Conservation (phyloP, 37 sponge, comb jelly and placozoan genomes). For the Diacarnus erythraeanus region DNA sequence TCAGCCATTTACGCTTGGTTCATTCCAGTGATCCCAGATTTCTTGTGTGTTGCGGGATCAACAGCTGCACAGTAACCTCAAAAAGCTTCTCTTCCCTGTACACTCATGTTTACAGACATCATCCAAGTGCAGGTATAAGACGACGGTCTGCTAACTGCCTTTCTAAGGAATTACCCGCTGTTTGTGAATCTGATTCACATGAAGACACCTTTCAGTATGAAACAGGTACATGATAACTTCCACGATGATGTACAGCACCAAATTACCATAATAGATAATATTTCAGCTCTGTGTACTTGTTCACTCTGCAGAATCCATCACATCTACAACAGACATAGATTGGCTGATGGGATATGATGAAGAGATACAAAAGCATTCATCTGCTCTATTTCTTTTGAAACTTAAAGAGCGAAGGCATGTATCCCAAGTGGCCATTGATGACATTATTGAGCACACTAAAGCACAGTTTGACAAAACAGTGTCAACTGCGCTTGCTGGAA, state of each 20-base stretch:
- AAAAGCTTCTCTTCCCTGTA: constrained; percentile 26
- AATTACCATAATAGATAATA: too few relatives aligned
- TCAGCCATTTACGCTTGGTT: constrained; percentile 21
- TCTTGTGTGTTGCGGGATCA: constrained; percentile 14
- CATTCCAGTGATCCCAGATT: constrained; percentile 32
- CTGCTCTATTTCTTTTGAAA: constrained; percentile 27
- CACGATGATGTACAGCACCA: too few relatives aligned
- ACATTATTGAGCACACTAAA: constrained; percentile 17
- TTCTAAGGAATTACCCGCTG: too few relatives aligned
- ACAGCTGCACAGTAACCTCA: constrained; percentile 1
- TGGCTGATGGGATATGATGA: background rate
- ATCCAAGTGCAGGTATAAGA: background rate
- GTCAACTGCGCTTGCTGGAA: background rate
- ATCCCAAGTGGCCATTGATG: constrained; percentile 34
- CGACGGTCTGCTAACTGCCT: too few relatives aligned
- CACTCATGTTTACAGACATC: constrained; percentile 12
- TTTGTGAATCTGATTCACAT: too few relatives aligned
- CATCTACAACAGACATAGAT: background rate
- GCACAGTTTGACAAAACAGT: background rate
- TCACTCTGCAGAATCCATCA: too few relatives aligned
- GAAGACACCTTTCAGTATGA: too few relatives aligned
- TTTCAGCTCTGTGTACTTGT: too few relatives aligned
- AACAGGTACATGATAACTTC: too few relatives aligned
- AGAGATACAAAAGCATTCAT: background rate
- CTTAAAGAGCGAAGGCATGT: constrained; percentile 22